These are phyloP conservation scores for Drosophila ironensis DNA, from an alignment of 1,140 invertebrate genomes.

Conservation along the genomic window DNA sequence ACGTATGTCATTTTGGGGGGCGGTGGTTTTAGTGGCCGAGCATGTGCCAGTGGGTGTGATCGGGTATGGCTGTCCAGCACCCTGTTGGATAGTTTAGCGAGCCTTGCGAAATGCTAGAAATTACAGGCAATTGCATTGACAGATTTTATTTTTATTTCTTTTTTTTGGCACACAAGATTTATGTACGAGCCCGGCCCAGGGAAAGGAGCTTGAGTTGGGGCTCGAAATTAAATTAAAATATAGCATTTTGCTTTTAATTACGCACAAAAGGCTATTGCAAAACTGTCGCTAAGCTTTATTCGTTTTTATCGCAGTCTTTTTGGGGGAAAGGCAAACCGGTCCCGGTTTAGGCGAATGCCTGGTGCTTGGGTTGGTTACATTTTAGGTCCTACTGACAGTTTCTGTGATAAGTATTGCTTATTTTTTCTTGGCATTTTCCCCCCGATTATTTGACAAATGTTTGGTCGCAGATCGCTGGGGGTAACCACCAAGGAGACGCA, in stretches of 20 bases:
- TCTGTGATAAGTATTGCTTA: constrained; percentile 11
- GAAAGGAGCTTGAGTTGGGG: constrained; percentile 11
- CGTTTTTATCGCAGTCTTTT: constrained; percentile 30
- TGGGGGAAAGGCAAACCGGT: constrained; percentile 77
- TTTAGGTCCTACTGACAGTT: constrained; percentile 58
- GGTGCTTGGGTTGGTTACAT: constrained; percentile 40
- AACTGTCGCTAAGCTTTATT: constrained; percentile 45
- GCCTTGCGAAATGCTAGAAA: constrained; percentile 69
- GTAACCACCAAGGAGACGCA: background rate
- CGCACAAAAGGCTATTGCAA: constrained; percentile 69
- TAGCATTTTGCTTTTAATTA: constrained; percentile 68
- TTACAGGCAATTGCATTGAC: constrained; percentile 50
- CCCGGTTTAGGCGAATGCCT: constrained; percentile 30
- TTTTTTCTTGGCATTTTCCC: background rate
- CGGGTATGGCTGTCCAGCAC: constrained; percentile 9
- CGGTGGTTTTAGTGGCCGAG: constrained; percentile 3
- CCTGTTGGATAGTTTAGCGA: constrained; percentile 33
- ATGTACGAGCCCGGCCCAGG: constrained; percentile 46
- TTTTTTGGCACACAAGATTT: constrained; percentile 46
- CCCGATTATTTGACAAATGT: constrained; percentile 34
- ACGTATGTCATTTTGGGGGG: constrained; percentile 33
- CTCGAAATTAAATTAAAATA: constrained; percentile 52
- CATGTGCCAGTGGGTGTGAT: constrained; percentile 31
- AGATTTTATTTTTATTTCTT: constrained; percentile 25
- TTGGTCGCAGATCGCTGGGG: background rate